Conservation (phyloP, 2,797 vertebrate genomes). For the Sciurus vulgaris region DNA sequence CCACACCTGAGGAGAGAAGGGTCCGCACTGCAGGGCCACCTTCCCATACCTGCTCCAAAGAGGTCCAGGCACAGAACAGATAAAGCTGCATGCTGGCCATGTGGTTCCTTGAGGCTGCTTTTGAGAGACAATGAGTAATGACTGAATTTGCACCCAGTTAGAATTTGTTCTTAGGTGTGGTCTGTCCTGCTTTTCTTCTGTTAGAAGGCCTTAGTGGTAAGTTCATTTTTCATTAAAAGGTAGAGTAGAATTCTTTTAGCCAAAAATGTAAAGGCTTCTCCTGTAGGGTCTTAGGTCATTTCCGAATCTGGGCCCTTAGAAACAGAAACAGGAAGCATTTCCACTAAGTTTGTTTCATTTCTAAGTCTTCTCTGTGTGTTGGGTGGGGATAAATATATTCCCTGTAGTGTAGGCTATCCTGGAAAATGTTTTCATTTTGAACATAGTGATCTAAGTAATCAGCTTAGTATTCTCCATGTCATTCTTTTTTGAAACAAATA, state of each 20-base stretch:
- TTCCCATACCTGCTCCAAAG: neutral
- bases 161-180: neutral
- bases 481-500: neutral
- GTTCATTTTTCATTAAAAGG: neutral
- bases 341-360: constrained; percentile 41
- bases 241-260: neutral
- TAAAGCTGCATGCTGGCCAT: neutral
- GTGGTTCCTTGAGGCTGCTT: constrained; percentile 22
- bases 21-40: neutral
- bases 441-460: constrained; percentile 7
- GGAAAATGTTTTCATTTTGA: constrained; percentile 57
- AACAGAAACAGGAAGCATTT: constrained; percentile 24
- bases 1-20: constrained; percentile 15
- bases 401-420: neutral
- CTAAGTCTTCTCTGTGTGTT: constrained; percentile 6
- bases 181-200: constrained; percentile 28
- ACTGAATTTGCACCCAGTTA: neutral
- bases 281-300: neutral
- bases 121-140: neutral
- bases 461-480: neutral
- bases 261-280: neutral
- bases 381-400: constrained; percentile 36
- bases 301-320: constrained; percentile 8
- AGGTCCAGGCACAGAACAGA: neutral
- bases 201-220: neutral